These are phyloP conservation scores for Pseudochirops cupreus DNA, from an alignment of 2,797 vertebrate genomes.

Conservation along the genomic window DNA sequence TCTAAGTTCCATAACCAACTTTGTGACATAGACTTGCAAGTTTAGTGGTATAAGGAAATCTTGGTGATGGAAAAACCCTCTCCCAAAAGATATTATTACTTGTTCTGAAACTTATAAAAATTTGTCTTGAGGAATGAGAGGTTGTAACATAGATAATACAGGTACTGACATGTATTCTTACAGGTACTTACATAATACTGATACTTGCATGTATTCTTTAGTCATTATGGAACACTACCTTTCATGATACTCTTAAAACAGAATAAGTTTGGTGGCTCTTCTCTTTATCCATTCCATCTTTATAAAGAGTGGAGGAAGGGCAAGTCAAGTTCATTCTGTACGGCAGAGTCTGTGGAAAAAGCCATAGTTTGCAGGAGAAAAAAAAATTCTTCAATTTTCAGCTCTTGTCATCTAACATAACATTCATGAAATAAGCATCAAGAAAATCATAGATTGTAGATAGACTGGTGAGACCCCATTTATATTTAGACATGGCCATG, in stretches of 20 bases:
- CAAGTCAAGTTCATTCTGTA: neutral
- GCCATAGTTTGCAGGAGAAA: neutral
- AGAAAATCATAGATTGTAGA: conserved; percentile 65
- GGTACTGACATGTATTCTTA: too few species aligned
- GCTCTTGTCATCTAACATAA: conserved; percentile 44
- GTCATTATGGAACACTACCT: neutral
- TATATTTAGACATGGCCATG: conserved; percentile 53
- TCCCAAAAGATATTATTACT: neutral
- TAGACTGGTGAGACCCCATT: conserved; percentile 52
- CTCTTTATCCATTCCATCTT: neutral
- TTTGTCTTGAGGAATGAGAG: neutral
- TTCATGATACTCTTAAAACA: neutral
- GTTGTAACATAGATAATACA: neutral
- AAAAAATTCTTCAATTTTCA: conserved; percentile 49
- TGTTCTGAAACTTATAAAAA: neutral
- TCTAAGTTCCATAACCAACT: neutral
- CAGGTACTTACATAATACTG: too few species aligned
- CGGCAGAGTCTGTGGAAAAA: neutral
- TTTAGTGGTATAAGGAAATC: neutral
- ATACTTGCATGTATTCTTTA: neutral
- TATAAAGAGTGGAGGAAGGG: neutral
- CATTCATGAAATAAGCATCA: conserved; percentile 21
- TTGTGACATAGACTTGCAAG: neutral
- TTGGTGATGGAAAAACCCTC: neutral
- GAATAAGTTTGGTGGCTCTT: neutral